Evolutionary conservation across 2,888 invertebrate species (phyloP), one percentile per base, ranked within the genome.

Genomic region (Andrena minutula): DNA sequence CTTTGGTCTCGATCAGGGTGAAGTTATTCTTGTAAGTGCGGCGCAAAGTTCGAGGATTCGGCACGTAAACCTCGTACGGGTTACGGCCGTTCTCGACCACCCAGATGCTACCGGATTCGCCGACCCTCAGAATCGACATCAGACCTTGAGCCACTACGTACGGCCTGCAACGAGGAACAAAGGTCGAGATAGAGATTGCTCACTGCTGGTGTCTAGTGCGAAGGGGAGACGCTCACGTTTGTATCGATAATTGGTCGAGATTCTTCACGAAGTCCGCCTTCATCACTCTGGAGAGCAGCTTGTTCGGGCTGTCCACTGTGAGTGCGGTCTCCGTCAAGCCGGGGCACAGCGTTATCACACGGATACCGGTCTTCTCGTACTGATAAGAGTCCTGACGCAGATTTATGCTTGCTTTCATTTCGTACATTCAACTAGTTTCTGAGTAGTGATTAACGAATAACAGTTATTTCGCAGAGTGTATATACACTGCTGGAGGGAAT

Each of bases 261-360:
- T 90, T 93, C 61, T 92, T 93, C 0, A 93, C 93, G 53, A 93
- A 93, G 65, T 93, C 93, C 0, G 93, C 93, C 63, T 93, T 93
- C 93, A 93, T 93, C 0, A 93, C 91, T 76, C 93, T 76, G 3
- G 93, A 93, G 2, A 91, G 82, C 10, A 93, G 84, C 65, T 90
- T 91, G 73, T 93, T 93, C 1, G 93, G 91, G 47, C 92, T 92
- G 77, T 93, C 89, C 60, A 90, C 90, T 8, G 92, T 90, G 10
- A 94, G 84, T 0, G 92, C 91, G 0, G 94, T 94, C 68, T 93
- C 92, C 2, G 94, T 94, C 30, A 93, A 83, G 2, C 94, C 94
- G 0, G 94, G 94, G 75, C 94, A 94, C 26, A 94, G 79, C 0
- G 94, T 92, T 75, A 94, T 85, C 7, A 94, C 92, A 35, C 92